phyloP scores from a whole-genome alignment of 2,888 invertebrate genomes.

The Microctonus hyperodae region DNA sequence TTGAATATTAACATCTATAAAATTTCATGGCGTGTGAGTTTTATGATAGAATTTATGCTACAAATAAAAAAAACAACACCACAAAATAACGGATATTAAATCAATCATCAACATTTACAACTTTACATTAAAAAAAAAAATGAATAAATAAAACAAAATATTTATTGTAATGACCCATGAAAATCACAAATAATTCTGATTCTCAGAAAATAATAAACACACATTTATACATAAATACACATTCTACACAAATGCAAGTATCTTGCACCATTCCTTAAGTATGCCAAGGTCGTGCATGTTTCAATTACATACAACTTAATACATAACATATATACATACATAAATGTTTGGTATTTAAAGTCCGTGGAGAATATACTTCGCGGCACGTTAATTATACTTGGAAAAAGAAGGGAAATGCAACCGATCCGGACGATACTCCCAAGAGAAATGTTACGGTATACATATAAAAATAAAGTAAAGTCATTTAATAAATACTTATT shows the following conservation, averaged over 20 bases:
- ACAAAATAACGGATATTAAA: no score
- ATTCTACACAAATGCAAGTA: neutral
- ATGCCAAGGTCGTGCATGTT: constrained; percentile 28
- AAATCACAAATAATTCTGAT: neutral
- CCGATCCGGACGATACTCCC: constrained; percentile 17
- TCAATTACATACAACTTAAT: constrained; percentile 23
- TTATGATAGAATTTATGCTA: neutral
- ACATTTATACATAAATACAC: no score
- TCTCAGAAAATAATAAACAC: no score
- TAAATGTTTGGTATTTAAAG: constrained; percentile 23
- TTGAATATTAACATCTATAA: neutral
- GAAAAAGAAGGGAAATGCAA: constrained; percentile 22
- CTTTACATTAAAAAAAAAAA: neutral
- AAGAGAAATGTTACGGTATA: constrained; percentile 16
- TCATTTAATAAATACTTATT: no score
- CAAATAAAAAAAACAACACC: no score
- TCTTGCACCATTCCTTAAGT: constrained; percentile 14
- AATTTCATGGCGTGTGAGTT: neutral
- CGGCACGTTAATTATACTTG: constrained; percentile 21
- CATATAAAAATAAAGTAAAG: constrained; percentile 11
- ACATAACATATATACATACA: constrained; percentile 17
- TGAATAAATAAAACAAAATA: neutral
- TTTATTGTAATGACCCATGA: constrained; percentile 1
- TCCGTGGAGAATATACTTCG: constrained; percentile 4
- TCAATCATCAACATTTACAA: no score